phyloP scores from a whole-genome alignment of 2,888 invertebrate species.

The Amphiduros pacificus region DNA sequence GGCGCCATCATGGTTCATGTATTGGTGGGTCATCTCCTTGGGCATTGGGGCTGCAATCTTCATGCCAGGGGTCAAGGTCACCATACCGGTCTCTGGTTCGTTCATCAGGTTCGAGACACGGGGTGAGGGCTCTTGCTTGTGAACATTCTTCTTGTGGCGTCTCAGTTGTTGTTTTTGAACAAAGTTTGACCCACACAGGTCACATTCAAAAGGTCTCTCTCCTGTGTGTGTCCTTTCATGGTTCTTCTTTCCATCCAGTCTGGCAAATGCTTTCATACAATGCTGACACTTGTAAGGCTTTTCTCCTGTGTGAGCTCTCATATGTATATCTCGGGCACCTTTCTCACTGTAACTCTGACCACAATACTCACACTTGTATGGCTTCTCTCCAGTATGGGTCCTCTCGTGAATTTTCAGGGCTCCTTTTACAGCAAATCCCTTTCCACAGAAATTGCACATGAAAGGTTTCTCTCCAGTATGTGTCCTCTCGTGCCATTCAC shows the following conservation, averaged over 20 bases:
- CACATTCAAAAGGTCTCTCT: background rate
- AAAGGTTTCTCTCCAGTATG: slow-evolving; percentile 7
- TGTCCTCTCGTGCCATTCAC: background rate
- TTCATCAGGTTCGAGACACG: no score
- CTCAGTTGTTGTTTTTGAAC: background rate
- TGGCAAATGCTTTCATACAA: background rate
- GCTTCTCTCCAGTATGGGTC: slow-evolving; percentile 7
- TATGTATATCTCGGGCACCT: background rate
- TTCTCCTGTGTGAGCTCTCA: background rate
- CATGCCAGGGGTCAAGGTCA: no score
- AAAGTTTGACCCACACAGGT: slow-evolving; percentile 1
- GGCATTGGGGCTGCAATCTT: no score
- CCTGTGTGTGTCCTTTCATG: background rate
- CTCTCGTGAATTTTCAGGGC: background rate
- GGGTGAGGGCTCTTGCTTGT: no score
- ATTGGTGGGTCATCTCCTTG: no score
- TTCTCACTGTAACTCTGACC: background rate
- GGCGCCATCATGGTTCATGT: no score
- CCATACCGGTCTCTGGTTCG: no score
- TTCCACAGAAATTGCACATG: background rate
- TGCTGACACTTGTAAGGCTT: background rate
- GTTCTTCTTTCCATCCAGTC: background rate
- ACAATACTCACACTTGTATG: background rate
- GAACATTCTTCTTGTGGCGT: background rate
- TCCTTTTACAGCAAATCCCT: background rate